phyloP scores from a whole-genome alignment of 2,113 vertebrate species.

The Ia io region DNA sequence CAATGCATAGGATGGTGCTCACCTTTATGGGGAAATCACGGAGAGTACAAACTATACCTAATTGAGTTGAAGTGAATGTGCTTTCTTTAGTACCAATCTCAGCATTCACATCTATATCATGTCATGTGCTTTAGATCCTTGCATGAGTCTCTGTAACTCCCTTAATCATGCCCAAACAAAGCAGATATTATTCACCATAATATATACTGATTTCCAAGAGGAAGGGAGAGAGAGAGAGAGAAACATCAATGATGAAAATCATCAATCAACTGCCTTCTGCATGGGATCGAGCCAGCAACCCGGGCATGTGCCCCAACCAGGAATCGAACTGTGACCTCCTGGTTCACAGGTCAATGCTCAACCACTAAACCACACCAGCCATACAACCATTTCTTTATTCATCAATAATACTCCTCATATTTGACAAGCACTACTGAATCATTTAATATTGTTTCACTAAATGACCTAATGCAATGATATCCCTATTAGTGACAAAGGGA shows the following conservation, averaged over 20 bases:
- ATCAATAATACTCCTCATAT: neutral
- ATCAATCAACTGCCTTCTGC: too few species aligned
- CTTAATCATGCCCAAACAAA: neutral
- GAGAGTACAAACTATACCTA: neutral
- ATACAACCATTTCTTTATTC: neutral
- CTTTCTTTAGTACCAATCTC: neutral
- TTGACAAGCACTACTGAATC: neutral
- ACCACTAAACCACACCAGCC: too few species aligned
- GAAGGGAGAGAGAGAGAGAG: too few species aligned
- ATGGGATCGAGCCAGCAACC: too few species aligned
- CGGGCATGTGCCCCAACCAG: too few species aligned
- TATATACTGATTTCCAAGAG: too few species aligned
- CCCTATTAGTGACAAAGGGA: neutral
- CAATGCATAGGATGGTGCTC: neutral
- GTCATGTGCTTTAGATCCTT: rapidly evolving
- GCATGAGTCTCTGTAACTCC: neutral
- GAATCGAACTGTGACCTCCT: too few species aligned
- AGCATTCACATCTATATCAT: neutral
- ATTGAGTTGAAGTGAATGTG: neutral
- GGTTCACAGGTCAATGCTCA: too few species aligned
- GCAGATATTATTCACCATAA: neutral
- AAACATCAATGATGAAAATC: too few species aligned
- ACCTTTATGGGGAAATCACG: neutral
- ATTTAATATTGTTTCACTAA: neutral
- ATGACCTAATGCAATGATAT: neutral